Evolutionary conservation across 2,797 vertebrate genomes (phyloP), one percentile per base, ranked within the genome.

Genomic region (Menidia menidia): DNA sequence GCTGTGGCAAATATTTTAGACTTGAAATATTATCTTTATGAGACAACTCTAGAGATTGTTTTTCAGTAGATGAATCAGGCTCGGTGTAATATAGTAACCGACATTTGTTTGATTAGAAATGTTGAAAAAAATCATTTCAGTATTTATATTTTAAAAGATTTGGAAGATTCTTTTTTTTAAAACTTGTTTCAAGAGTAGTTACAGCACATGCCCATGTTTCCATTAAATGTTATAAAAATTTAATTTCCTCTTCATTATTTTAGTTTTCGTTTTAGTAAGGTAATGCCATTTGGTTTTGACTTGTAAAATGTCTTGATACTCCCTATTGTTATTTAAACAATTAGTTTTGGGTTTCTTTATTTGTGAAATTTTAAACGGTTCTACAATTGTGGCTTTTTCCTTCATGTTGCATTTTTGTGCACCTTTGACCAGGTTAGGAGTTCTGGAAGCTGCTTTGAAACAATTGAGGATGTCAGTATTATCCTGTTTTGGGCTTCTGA

Each of bases 211-310:
- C 14, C 2, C 61, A 18, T 67, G 39, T 77, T 65, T 75, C 76
- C 47, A 82, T 77, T 75, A 83, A 81, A 82, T 10, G 1, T 59
- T 68, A 61, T n/a, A 33, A 58, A 1, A 75, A 32, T 19, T 32
- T 5, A 33, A 2, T 57, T 10, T 64, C 32, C 10, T 14, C 0
- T 33, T 58, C 56, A 1, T 42, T n/a, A 25, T 31, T 30, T 18
- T 14, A 9, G 6, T 48, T n/a, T 45, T 45, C n/a, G 3, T 45
- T 45, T 45, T n/a, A 3, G 15, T 7, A 16, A 15, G 15, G 3
- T 16, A 16, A 45, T 16, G 13, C 18, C 5, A 18, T 48, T 19
- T 48, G 47, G 35, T 39, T 7, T 39, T 39, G 4, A 39, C 5
- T 39, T 39, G n/a, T n/a, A n/a, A n/a, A n/a, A n/a, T 39, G 7